Conservation (phyloP, 92 coral and sea anemone species). For the Isaurus tuberculatus region DNA sequence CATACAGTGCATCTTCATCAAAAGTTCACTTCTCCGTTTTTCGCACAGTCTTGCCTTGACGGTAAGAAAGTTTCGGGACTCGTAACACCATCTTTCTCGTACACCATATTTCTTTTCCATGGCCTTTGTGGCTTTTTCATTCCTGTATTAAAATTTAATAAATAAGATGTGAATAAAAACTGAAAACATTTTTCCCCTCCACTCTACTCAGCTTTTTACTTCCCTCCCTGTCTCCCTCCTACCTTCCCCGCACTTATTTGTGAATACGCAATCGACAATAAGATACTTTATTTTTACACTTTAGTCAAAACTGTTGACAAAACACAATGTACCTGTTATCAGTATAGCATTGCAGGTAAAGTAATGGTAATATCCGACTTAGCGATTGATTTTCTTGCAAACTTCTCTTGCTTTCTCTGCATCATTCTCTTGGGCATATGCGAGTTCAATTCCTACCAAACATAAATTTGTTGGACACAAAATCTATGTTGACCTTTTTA, state of each 20-base stretch:
- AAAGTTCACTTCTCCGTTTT: conserved; percentile 47
- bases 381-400: conserved; percentile 49
- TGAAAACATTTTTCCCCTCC: background rate
- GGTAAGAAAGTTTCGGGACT: conserved; percentile 48
- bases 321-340: background rate
- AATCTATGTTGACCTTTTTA: conserved; percentile 20
- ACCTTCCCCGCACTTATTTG: background rate
- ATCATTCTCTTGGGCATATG: conserved; percentile 46
- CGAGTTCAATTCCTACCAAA: conserved; percentile 41
- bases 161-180: background rate
- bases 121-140: conserved; percentile 48
- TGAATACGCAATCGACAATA: background rate
- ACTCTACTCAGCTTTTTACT: background rate
- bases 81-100: conserved; percentile 56
- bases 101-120: conserved; percentile 45
- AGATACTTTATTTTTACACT: background rate
- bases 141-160: conserved; percentile 35
- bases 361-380: conserved; percentile 10
- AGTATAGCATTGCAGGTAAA: too few species aligned
- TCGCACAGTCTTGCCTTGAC: conserved; percentile 44
- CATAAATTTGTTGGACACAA: background rate
- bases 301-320: background rate
- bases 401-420: conserved; percentile 48
- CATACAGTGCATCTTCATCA: conserved; percentile 58
- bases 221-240: conserved; percentile 1